Conservation (phyloP, 30 jellyfish, hydroid and myxozoan species). For the Chrysaora quinquecirrha region DNA sequence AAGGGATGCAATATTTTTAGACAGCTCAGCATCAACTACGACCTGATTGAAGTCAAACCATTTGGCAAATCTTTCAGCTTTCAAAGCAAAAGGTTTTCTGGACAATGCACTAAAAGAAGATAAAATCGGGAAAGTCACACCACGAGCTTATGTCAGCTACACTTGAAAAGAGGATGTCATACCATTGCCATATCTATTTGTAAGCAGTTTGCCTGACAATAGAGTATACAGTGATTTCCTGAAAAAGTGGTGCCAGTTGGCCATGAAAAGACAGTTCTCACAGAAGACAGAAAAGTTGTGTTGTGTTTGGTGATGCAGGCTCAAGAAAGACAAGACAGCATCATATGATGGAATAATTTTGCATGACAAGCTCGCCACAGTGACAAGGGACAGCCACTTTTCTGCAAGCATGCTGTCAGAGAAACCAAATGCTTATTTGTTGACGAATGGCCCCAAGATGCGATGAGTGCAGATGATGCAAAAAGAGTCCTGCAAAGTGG, state of each 20-base stretch:
- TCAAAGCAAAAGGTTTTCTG: background rate
- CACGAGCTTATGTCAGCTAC: background rate
- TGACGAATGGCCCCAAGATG: slow-evolving; percentile 45
- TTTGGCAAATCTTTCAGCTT: background rate
- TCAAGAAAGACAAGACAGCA: background rate
- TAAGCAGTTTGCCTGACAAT: background rate
- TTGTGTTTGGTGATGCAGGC: background rate
- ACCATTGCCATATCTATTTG: background rate
- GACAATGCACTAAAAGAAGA: background rate
- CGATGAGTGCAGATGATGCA: background rate
- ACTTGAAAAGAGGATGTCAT: background rate
- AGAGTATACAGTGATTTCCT: background rate
- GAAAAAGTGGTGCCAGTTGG: background rate
- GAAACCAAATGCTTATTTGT: background rate
- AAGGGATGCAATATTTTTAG: no score
- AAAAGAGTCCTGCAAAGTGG: slow-evolving; percentile 48
- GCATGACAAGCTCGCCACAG: slow-evolving; percentile 13
- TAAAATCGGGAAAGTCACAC: background rate
- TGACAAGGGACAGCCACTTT: slow-evolving; percentile 36
- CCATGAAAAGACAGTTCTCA: background rate
- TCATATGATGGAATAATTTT: slow-evolving; percentile 30
- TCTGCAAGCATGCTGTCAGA: slow-evolving; percentile 13
- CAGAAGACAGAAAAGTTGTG: background rate
- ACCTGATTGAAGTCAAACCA: background rate
- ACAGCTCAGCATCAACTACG: no score